Base-by-base conservation (phyloP, 1,140 invertebrate species). In the Diabrotica undecimpunctata region DNA sequence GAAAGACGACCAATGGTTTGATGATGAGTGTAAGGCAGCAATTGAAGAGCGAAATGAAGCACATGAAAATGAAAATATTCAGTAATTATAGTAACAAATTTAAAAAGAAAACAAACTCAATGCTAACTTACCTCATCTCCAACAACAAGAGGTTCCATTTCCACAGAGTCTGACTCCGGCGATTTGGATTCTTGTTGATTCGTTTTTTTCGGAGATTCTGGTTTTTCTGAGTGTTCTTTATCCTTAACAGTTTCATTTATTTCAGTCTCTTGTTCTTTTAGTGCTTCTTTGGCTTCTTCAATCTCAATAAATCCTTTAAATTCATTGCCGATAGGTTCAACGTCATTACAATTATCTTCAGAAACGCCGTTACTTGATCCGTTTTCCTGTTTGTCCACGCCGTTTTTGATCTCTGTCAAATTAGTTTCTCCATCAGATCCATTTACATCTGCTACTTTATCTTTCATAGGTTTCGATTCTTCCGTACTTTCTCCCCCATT, bases 101-200 rank as follows among this genome's bases (percentile, higher is more conserved):
- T n/a, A n/a, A 25, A 25, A 25, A 25, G 25, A 25, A 25, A 25
- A 25, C 4, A 25, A 25, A 25, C 25, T 25, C 25, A 1, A 25
- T 4, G 25, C 8, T 46, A 5, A 46, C 41, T 46, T 46, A 67
- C 65, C 55, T 77, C 77, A 63, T 78, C 77, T 0, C 67, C 36
- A 12, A 75, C 56, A 51, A 77, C 61, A 37, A 75, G 69, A 38
- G 75, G 68, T 13, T 77, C 75, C 70, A 75, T 71, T 64, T 75
- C 74, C 9, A 67, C 71, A 5, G 41, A 9, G 0, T 71, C 69
- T 14, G 37, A 59, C 6, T 66, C 59, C 25, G 35, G 13, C 35
- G 38, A 14, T 50, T 12, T 14, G 10, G 13, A 12, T 51, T 61
- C 59, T 61, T 37, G 9, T 61, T 61, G 50, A 35, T 14, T 37